These are phyloP conservation scores for Aleiodes leptofemur DNA, from an alignment of 2,888 invertebrate genomes.

Conservation along the genomic window DNA sequence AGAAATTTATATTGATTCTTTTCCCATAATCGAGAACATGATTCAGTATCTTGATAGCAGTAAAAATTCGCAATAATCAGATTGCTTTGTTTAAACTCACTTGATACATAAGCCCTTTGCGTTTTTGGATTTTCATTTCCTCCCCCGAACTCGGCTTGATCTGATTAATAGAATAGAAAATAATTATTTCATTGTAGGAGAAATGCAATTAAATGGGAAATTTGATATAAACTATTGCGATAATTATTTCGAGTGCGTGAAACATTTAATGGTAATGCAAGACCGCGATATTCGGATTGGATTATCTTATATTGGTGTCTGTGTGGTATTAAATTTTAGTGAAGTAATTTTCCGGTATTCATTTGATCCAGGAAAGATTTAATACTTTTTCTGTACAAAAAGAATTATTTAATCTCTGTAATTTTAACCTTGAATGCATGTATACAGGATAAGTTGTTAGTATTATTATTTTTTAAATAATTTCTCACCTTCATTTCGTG, in stretches of 20 bases:
- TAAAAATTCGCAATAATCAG: background rate
- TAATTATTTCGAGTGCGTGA: background rate
- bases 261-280: background rate
- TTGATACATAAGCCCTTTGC: slow-evolving; percentile 56
- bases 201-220: background rate
- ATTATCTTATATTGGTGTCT: too few relatives aligned
- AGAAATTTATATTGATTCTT: background rate
- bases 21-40: background rate
- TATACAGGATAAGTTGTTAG: background rate
- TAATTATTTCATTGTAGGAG: background rate
- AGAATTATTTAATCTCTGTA: too few relatives aligned
- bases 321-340: too few relatives aligned
- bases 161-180: slow-evolving; percentile 38
- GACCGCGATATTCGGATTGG: too few relatives aligned
- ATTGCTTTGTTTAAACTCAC: slow-evolving; percentile 36
- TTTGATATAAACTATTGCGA: background rate
- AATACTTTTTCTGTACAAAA: too few relatives aligned
- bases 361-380: too few relatives aligned
- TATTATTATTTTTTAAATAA: slow-evolving; percentile 4
- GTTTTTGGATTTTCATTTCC: slow-evolving; percentile 49
- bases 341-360: too few relatives aligned
- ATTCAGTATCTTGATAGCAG: background rate
- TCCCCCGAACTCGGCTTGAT: slow-evolving; percentile 46
- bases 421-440: background rate
- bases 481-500: slow-evolving; percentile 48